Evolutionary conservation across 2,888 invertebrate species (phyloP), one percentile per base, ranked within the genome.

Genomic region (Watsonalla binaria): DNA sequence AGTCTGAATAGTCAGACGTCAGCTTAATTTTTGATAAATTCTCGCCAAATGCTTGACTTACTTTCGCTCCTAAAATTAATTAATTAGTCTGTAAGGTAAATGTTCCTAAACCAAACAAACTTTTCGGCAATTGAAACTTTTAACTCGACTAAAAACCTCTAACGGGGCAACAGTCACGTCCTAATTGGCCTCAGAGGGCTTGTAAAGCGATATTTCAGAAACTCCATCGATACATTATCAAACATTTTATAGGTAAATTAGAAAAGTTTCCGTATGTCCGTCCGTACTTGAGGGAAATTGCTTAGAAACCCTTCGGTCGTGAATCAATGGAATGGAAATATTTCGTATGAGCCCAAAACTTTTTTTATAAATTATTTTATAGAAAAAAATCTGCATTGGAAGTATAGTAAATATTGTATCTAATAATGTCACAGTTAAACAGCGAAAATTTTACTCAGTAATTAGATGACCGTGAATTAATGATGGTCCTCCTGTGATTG

Each of bases 251-350:
- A 63, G 70, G 73, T 68, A 81, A 82, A 82, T 83, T 80, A 78
- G 77, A 77, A 82, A 83, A 83, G 78, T 84, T 82, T 78, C 69
- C 70, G 72, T 68, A 68, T 58, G 65, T 71, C 72, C 14, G 47
- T 15, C 46, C 14, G 13, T 13, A 37, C 37, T 39, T 6, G 14
- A 6, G 0, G 15, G 57, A 67, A 74, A 75, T 76, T 75, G 74
- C 69, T 63, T 58, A 59, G 62, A 68, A 72, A 71, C 70, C 71
- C 64, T 66, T 64, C 70, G 65, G 58, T 53, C 53, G 61, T 55
- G 65, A 66, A 37, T 49, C 37, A 37, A 49, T 37, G 2, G 11
- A 9, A 14, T 37, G 14, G 37, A 13, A 13, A 49, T 39, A 49
- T 37, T 14, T 49, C 37, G 35, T 35, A 42, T 37, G 24, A 4